Conservation (phyloP, 1,140 invertebrate species). For the Polypedilum vanderplanki region DNA sequence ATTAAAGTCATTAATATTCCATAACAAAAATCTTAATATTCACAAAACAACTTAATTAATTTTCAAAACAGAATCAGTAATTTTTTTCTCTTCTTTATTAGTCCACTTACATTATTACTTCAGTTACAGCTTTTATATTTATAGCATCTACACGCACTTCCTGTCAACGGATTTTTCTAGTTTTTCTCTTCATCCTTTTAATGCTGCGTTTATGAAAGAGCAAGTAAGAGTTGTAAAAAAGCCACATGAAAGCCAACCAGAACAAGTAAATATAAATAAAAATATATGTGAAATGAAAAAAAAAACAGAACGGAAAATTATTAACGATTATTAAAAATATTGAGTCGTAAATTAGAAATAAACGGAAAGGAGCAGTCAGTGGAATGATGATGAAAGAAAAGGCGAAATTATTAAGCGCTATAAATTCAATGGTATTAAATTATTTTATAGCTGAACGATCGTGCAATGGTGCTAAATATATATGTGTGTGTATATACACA, state of each 20-base stretch:
- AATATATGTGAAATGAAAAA: neutral
- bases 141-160: slow-evolving; percentile 6
- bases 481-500: neutral
- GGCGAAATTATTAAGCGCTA: neutral
- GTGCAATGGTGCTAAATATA: neutral
- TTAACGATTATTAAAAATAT: slow-evolving; percentile 21
- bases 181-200: neutral
- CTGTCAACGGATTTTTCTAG: neutral
- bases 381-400: neutral
- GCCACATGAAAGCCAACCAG: neutral
- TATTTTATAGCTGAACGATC: slow-evolving; percentile 13
- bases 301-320: neutral
- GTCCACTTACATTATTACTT: neutral
- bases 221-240: neutral
- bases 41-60: neutral
- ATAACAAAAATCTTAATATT: too few species aligned
- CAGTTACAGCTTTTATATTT: neutral
- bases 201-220: neutral
- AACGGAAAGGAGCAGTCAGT: neutral
- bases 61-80: neutral
- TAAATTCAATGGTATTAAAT: slow-evolving; percentile 14
- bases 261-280: neutral
- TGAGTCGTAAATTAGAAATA: slow-evolving; percentile 21
- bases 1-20: too few species aligned
- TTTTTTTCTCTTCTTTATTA: neutral